Conservation (phyloP, 2,113 vertebrate genomes). For the Osmerus eperlanus region DNA sequence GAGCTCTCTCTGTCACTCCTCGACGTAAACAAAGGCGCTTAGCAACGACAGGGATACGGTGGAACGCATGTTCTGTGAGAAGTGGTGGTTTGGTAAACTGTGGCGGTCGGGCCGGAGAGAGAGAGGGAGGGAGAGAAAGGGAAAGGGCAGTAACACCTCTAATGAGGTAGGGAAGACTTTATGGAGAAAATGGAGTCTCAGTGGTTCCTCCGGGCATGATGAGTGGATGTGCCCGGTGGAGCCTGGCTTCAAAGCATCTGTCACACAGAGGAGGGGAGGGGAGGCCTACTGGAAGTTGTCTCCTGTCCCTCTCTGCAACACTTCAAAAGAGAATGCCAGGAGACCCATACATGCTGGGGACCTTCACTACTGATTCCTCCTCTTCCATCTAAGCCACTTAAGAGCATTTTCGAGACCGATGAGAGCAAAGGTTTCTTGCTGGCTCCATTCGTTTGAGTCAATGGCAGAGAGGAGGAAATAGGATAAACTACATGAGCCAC, state of each 20-base stretch:
- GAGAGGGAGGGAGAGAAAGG: neutral
- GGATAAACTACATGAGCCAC: conserved; percentile 25
- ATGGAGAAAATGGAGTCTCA: conserved; percentile 9
- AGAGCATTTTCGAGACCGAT: neutral
- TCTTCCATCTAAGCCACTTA: neutral
- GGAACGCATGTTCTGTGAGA: neutral
- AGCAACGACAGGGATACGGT: conserved; percentile 62
- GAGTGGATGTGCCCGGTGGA: conserved; percentile 12
- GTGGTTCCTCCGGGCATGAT: conserved; percentile 42
- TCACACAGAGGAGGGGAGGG: neutral
- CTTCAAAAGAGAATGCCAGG: conserved; percentile 30
- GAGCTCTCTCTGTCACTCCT: conserved; percentile 51
- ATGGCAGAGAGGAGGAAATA: conserved; percentile 38
- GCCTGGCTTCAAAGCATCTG: conserved; percentile 32
- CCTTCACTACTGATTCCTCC: neutral
- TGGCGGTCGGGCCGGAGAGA: neutral
- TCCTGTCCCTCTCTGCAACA: conserved; percentile 1
- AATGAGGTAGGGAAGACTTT: neutral
- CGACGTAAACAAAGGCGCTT: conserved; percentile 60
- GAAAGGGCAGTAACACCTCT: neutral
- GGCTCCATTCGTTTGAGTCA: conserved; percentile 38
- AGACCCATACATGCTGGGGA: conserved; percentile 26
- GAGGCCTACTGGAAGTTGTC: neutral
- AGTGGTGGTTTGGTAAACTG: conserved; percentile 12
- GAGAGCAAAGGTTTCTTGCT: conserved; percentile 22